A percentile compares a stretch with the other conserved stretches of the same genome.
Evolutionary conservation across 2,113 vertebrate species (phyloP).

Genomic region (Microcebus murinus): DNA sequence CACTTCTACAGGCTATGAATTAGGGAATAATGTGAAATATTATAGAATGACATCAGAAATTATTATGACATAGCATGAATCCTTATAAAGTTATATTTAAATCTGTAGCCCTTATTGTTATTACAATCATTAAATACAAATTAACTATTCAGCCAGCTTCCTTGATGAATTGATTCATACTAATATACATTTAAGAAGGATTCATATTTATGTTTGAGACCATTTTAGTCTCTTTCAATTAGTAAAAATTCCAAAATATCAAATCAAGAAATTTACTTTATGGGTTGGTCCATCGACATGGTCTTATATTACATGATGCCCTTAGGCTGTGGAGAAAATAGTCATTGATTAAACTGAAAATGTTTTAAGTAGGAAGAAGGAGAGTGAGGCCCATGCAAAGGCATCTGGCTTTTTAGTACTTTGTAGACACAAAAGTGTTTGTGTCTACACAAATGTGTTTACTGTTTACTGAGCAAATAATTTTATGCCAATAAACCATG

Average conservation of each 20-base stretch:
- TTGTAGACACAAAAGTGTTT: neutral
- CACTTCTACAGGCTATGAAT: neutral
- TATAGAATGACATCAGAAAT: neutral
- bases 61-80: neutral
- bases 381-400: neutral
- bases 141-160: neutral
- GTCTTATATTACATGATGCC: neutral
- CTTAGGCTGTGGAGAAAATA: neutral
- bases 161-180: neutral
- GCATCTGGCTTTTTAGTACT: neutral
- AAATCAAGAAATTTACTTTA: neutral
- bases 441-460: neutral
- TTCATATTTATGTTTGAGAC: slow-evolving; percentile 31
- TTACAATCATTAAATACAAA: neutral
- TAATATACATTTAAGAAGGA: slow-evolving; percentile 9
- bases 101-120: neutral
- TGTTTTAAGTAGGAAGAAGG: neutral
- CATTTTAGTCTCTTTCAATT: neutral
- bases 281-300: neutral
- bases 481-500: slow-evolving; percentile 69
- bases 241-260: neutral
- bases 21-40: neutral
- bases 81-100: neutral
- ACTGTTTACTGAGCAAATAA: neutral
- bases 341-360: neutral